A percentile compares a stretch with the other conserved stretches of the same genome.
Evolutionary conservation across 2,888 invertebrate species (phyloP).

Genomic region (Agrypnus murinus): DNA sequence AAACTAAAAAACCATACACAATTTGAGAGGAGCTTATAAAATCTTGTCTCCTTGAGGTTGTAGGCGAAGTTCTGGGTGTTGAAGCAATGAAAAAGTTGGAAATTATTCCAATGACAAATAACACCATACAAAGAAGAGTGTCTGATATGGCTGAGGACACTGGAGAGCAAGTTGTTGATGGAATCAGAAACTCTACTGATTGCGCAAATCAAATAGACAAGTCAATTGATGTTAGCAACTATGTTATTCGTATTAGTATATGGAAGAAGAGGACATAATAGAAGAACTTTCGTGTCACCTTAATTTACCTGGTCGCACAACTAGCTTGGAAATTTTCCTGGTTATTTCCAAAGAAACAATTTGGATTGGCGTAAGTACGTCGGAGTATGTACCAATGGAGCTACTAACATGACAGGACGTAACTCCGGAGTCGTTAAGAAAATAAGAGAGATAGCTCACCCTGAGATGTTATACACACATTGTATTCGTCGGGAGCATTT

Average conservation of each 20-base stretch:
- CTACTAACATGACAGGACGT: conserved; percentile 54
- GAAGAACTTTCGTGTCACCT: conserved; percentile 22
- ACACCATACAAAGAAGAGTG: conserved; percentile 62
- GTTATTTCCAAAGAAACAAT: conserved; percentile 50
- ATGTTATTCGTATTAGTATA: conserved; percentile 19
- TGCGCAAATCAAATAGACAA: conserved; percentile 23
- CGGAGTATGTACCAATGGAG: conserved; percentile 56
- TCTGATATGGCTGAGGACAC: conserved; percentile 54
- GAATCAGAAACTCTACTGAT: conserved; percentile 46
- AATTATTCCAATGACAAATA: conserved; percentile 61
- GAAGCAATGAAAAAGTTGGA: conserved; percentile 61
- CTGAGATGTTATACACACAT: conserved; percentile 44
- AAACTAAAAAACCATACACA: conserved; percentile 58
- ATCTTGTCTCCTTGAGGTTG: conserved; percentile 54
- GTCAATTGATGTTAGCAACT: conserved; percentile 8
- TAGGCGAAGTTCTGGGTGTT: conserved; percentile 61
- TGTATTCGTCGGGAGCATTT: conserved; percentile 49
- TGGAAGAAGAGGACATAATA: conserved; percentile 9
- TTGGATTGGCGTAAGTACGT: conserved; percentile 56
- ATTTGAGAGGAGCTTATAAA: conserved; percentile 61
- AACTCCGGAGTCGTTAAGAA: conserved; percentile 44
- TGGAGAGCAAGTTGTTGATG: conserved; percentile 48
- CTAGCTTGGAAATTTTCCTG: conserved; percentile 55
- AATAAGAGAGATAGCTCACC: conserved; percentile 38
- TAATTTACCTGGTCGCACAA: conserved; percentile 37